These are phyloP conservation scores for Zygaena filipendulae DNA, from an alignment of 2,888 invertebrate genomes.

Conservation along the genomic window DNA sequence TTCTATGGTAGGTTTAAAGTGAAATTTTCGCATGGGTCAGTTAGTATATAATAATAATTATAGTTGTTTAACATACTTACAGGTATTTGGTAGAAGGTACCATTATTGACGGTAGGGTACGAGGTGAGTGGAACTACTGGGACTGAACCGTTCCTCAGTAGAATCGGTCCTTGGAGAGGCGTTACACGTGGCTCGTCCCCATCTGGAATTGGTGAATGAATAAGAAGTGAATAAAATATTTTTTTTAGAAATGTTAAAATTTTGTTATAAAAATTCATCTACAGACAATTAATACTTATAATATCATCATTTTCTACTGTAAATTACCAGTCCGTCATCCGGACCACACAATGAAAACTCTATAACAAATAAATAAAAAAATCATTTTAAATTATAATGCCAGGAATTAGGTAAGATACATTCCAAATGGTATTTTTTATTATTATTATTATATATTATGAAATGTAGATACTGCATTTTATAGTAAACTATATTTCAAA, in stretches of 20 bases:
- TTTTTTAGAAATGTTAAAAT: slow-evolving; percentile 6
- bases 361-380: too few relatives aligned
- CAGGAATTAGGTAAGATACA: too few relatives aligned
- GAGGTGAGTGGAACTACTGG: slow-evolving; percentile 90
- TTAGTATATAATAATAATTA: too few relatives aligned
- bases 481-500: too few relatives aligned
- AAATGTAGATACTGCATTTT: too few relatives aligned
- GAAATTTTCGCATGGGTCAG: too few relatives aligned
- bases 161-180: slow-evolving; percentile 90
- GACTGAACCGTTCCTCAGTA: slow-evolving; percentile 84
- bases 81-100: slow-evolving; percentile 89
- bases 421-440: too few relatives aligned
- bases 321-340: neutral
- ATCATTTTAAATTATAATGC: too few relatives aligned
- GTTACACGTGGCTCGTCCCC: slow-evolving; percentile 74
- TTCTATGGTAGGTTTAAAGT: too few relatives aligned
- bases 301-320: neutral
- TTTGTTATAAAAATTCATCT: slow-evolving; percentile 4
- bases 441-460: too few relatives aligned
- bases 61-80: slow-evolving; percentile 80
- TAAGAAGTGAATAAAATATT: too few relatives aligned
- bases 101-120: slow-evolving; percentile 86
- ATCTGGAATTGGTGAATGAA: slow-evolving; percentile 46
- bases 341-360: too few relatives aligned
- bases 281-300: neutral